phyloP scores from a whole-genome alignment of 2,797 vertebrate genomes.

The Crenuchus spilurus region DNA sequence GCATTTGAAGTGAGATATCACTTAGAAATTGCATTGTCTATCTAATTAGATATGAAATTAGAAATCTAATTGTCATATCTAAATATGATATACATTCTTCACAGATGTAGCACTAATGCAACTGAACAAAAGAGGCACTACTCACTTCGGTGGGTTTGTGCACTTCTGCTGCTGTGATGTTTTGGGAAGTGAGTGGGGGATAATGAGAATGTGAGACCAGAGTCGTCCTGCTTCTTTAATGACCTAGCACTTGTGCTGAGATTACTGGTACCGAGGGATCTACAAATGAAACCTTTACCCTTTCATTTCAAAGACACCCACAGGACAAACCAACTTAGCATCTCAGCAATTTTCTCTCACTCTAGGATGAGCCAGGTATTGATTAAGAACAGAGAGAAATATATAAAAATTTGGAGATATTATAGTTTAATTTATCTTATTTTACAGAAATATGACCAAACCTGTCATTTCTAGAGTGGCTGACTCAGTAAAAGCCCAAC shows the following conservation, averaged over 20 bases:
- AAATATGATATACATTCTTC: constrained; percentile 1
- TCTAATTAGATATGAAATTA: no score
- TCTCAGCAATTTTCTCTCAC: constrained; percentile 31
- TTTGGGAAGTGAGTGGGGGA: constrained; percentile 28
- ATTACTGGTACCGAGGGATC: constrained; percentile 30
- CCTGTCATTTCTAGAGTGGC: neutral
- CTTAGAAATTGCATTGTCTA: no score
- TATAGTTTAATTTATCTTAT: neutral
- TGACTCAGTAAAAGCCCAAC: constrained; percentile 7
- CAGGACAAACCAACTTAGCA: constrained; percentile 31
- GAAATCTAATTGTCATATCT: no score
- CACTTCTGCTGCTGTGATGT: constrained; percentile 26
- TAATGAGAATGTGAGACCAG: constrained; percentile 45
- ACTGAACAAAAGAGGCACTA: constrained; percentile 16
- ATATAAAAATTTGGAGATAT: neutral
- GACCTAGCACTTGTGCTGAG: constrained; percentile 47
- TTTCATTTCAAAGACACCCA: constrained; percentile 34
- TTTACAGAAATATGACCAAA: neutral
- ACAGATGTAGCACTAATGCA: constrained; percentile 21
- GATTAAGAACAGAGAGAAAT: constrained; percentile 13
- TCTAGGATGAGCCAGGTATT: constrained; percentile 1
- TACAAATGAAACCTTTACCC: constrained; percentile 31
- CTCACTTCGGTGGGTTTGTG: constrained; percentile 19
- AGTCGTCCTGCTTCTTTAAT: constrained; percentile 48
- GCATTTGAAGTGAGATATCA: no score